Evolutionary conservation across 2,888 invertebrate species (phyloP).

Genomic region (Bellardia bayeri): DNA sequence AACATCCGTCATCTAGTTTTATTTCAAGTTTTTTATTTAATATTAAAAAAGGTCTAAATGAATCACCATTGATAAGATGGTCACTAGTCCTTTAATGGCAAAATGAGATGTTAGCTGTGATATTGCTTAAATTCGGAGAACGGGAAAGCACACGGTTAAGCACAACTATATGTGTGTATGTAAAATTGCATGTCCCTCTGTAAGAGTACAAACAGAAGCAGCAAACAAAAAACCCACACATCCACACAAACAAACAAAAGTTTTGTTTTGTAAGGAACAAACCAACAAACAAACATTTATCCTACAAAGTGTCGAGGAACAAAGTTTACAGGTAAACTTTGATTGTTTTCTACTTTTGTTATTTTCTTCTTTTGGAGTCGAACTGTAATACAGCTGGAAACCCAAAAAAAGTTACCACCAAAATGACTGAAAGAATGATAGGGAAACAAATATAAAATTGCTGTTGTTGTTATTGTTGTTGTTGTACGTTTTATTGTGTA

Average conservation of each 20-base stretch:
- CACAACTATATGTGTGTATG: not conserved
- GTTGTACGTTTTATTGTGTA: not conserved
- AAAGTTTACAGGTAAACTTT: constrained; percentile 60
- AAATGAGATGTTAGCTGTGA: too few species aligned
- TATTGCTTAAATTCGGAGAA: too few species aligned
- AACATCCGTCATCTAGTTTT: too few species aligned
- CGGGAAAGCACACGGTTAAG: too few species aligned
- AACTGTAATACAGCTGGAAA: constrained; percentile 30
- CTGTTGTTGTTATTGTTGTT: not conserved
- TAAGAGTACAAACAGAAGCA: constrained; percentile 8
- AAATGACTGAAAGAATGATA: constrained; percentile 37
- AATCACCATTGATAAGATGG: too few species aligned
- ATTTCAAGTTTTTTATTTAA: too few species aligned
- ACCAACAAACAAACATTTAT: constrained; percentile 60
- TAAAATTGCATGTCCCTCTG: not conserved
- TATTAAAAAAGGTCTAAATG: too few species aligned
- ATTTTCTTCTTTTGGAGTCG: constrained; percentile 14
- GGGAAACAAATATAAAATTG: constrained; percentile 41
- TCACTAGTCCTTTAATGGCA: too few species aligned
- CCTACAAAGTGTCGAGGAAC: constrained; percentile 62
- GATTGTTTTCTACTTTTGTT: constrained; percentile 13
- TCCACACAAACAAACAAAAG: constrained; percentile 41
- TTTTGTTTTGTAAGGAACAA: constrained; percentile 27
- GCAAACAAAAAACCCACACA: constrained; percentile 8
- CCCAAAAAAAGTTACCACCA: not conserved